Percentiles rank a stretch among this genome's conserved stretches.
Evolutionary conservation across 2,888 invertebrate genomes (phyloP).

Genomic region (Abscondita cerata): DNA sequence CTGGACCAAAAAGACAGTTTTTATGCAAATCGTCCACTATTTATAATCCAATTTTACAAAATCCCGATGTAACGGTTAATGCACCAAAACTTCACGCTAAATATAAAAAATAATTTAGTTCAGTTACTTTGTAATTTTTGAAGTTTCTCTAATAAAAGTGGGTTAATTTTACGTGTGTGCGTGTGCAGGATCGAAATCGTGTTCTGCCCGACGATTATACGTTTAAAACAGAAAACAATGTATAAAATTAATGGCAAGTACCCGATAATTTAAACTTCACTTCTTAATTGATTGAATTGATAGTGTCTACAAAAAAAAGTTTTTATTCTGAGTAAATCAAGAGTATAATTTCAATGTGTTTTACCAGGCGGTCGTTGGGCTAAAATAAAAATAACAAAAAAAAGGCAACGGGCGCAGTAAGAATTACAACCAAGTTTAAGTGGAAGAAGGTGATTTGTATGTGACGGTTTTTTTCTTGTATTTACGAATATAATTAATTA

Average conservation of each 20-base stretch:
- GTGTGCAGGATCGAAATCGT: too few relatives aligned
- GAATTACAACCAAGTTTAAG: constrained; percentile 6
- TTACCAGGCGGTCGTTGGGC: not conserved
- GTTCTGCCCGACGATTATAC: too few relatives aligned
- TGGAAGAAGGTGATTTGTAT: constrained; percentile 8
- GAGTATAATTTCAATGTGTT: constrained; percentile 4
- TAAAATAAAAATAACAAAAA: not conserved
- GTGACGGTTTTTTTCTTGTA: constrained; percentile 7
- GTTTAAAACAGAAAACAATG: too few relatives aligned
- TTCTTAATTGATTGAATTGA: too few relatives aligned
- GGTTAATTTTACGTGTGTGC: too few relatives aligned
- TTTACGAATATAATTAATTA: constrained; percentile 11
- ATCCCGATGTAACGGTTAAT: constrained; percentile 15
- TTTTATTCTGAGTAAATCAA: too few relatives aligned
- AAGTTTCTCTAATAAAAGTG: too few relatives aligned
- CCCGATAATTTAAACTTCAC: too few relatives aligned
- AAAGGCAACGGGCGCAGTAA: not conserved
- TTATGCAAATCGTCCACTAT: constrained; percentile 21
- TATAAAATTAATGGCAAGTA: too few relatives aligned
- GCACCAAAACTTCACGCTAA: too few relatives aligned
- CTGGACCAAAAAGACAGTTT: constrained; percentile 24
- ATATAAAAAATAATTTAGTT: not conserved
- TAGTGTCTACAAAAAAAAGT: too few relatives aligned
- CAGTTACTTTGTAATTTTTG: too few relatives aligned
- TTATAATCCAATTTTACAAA: constrained; percentile 13